Percentiles rank a stretch among this genome's conserved stretches.
Conservation (phyloP, 2,888 invertebrate species). For the Diploptera punctata region DNA sequence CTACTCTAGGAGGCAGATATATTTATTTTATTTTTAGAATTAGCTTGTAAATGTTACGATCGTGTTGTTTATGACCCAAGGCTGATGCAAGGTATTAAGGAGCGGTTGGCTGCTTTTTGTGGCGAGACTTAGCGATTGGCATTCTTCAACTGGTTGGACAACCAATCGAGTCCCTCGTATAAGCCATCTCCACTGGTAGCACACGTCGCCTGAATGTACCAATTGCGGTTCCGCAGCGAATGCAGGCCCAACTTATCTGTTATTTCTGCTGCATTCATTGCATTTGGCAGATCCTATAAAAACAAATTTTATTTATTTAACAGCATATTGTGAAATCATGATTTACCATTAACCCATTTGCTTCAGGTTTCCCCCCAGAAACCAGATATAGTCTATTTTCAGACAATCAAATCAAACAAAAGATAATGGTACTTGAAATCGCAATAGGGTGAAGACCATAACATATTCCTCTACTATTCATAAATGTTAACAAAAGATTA, state of each 20-base stretch:
- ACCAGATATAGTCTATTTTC: too few species aligned
- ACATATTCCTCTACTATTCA: too few species aligned
- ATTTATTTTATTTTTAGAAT: conserved; percentile 13
- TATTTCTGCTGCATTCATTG: conserved; percentile 99
- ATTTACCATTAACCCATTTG: too few species aligned
- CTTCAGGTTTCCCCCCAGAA: too few species aligned
- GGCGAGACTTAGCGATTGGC: conserved; percentile 82
- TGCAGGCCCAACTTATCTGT: conserved; percentile 99
- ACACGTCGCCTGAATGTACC: conserved; percentile 98
- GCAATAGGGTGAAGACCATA: too few species aligned
- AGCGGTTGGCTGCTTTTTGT: not conserved
- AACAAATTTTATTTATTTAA: not conserved
- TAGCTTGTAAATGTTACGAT: not conserved
- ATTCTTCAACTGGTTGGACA: conserved; percentile 99
- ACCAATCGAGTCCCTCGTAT: conserved; percentile 99
- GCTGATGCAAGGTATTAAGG: conserved; percentile 27
- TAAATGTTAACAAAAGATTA: too few species aligned
- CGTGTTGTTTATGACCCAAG: conserved; percentile 1
- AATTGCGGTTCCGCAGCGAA: conserved; percentile 96
- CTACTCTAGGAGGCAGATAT: not conserved
- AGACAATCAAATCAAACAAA: too few species aligned
- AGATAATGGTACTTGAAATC: too few species aligned
- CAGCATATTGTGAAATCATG: not conserved
- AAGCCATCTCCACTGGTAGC: conserved; percentile 99
- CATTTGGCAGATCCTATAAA: conserved; percentile 96